Evolutionary conservation across 2,888 invertebrate genomes (phyloP), one percentile per base, ranked within the genome.

Genomic region (Hartigia nigra): DNA sequence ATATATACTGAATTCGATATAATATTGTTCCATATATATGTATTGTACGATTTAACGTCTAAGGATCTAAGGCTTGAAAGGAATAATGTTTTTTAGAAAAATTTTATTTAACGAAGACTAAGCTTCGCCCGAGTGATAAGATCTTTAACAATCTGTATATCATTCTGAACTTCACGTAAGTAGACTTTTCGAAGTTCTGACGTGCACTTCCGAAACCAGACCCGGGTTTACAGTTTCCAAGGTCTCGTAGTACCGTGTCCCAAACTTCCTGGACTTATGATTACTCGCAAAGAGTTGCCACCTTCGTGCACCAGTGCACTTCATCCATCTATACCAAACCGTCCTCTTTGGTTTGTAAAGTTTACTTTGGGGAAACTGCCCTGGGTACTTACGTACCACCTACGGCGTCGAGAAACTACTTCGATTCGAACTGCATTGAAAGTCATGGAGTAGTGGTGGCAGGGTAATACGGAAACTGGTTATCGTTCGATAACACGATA

Each of bases 111-210:
- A 55, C 9, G 2, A 55, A 34, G 34, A 34, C 34, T 4, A 34
- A 34, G 34, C 34, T 34, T 2, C 9, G 5, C 0, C 12, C 14
- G 1, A 9, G 9, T 55, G 0, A 1, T 9, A 1, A 0, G 9
- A 1, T 55, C 23, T 55, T 55, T 55, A 14, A 0, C 14, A 14
- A 14, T 39, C 14, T 39, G 1, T 4, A 0, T 14, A 14, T 39
- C 1, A 39, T 39, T 39, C 14, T 39, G 23, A 23, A 55, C 23
- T 55, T 0, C 55, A 2, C 9, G 12, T 12, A 4, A 4, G 14
- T 14, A 39, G 4, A 14, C 39, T 39, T 55, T 23, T 55, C 23
- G 9, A 55, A 55, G 5, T 0, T 55, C 23, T 55, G 2, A 23
- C 23, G 55, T 1, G 23, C 1, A 5, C 23, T 5, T 23, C 23